These are phyloP conservation scores for Gulo gulo DNA, from an alignment of 2,113 vertebrate genomes.

Conservation along the genomic window DNA sequence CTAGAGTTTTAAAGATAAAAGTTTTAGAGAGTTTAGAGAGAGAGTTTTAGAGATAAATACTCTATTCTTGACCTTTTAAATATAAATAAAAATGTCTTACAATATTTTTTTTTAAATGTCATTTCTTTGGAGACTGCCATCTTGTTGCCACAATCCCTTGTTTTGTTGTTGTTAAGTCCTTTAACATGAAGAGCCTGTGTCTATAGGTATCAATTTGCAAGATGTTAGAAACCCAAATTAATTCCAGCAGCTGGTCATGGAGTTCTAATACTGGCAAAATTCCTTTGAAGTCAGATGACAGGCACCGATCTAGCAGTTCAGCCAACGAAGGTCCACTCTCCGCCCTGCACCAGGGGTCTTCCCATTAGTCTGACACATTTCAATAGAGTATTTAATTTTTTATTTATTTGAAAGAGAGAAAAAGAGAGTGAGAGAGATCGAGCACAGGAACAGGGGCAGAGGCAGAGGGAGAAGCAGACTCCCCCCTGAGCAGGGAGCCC, in stretches of 20 bases:
- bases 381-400: background rate
- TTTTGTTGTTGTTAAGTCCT: background rate
- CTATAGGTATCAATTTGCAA: constrained; percentile 21
- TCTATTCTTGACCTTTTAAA: background rate
- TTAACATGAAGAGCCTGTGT: background rate
- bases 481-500: background rate
- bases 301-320: background rate
- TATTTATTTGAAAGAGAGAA: background rate
- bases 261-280: background rate
- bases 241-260: background rate
- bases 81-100: background rate
- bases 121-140: background rate
- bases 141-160: background rate
- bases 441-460: background rate
- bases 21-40: background rate
- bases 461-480: background rate
- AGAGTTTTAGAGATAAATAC: background rate
- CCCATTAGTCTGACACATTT: background rate
- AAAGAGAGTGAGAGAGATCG: background rate
- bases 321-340: background rate
- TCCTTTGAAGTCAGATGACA: background rate
- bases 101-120: background rate
- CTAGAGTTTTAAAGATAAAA: background rate
- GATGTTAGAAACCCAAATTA: background rate
- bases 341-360: background rate